phyloP scores from a whole-genome alignment of 2,113 vertebrate species.

The Cyrtonyx montezumae region DNA sequence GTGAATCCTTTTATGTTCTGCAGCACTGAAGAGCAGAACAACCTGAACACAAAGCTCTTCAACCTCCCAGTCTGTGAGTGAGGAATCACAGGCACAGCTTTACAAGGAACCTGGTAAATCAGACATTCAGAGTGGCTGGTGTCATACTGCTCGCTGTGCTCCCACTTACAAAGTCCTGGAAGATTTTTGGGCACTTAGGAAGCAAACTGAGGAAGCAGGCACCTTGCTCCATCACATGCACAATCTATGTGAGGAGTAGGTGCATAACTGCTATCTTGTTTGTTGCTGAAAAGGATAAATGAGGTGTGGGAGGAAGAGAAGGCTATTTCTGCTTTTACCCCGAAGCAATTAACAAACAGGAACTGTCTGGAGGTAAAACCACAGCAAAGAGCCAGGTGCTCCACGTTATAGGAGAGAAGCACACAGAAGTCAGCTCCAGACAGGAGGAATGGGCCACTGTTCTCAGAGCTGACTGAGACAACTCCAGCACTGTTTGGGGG shows the following conservation, averaged over 20 bases:
- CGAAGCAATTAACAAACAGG: not conserved
- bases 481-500: not conserved
- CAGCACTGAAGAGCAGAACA: not conserved
- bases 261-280: not conserved
- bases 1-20: not conserved
- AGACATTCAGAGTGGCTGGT: not conserved
- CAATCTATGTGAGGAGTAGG: not conserved
- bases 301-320: not conserved
- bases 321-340: not conserved
- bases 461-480: not conserved
- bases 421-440: not conserved
- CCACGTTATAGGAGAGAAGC: accelerated
- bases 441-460: not conserved
- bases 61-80: not conserved
- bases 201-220: not conserved
- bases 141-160: not conserved
- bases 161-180: accelerated
- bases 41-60: not conserved
- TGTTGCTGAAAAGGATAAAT: not conserved
- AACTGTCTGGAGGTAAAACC: not conserved
- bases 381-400: not conserved
- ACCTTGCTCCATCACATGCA: not conserved
- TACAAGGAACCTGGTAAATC: not conserved
- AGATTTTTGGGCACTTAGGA: not conserved
- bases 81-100: not conserved